Conservation (phyloP, 1,140 invertebrate genomes). For the Drosophila pseudoananassae region DNA sequence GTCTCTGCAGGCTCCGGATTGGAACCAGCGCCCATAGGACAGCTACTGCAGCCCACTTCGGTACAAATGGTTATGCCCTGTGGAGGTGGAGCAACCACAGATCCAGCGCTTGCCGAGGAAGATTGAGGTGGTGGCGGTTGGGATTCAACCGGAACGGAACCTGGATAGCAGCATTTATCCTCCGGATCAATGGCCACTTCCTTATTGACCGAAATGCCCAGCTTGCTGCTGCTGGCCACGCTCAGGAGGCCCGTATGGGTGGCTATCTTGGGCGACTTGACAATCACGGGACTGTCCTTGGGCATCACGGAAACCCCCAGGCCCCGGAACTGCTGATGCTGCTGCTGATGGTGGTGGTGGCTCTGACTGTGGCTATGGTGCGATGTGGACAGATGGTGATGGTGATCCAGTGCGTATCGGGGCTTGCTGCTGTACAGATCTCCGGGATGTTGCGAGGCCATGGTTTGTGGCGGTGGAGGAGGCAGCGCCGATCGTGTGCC, state of each 20-base stretch:
- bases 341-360: conserved; percentile 34
- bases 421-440: conserved; percentile 63
- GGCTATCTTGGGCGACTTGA: conserved; percentile 78
- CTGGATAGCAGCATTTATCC: conserved; percentile 75
- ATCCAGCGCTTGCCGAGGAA: conserved; percentile 17
- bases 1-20: conserved; percentile 51
- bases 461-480: conserved; percentile 51
- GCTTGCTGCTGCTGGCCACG: conserved; percentile 65
- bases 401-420: conserved; percentile 62
- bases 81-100: conserved; percentile 19
- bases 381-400: conserved; percentile 47
- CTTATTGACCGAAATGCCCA: conserved; percentile 80
- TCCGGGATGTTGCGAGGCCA: conserved; percentile 58
- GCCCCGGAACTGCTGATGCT: conserved; percentile 73
- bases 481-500: conserved; percentile 53
- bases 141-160: conserved; percentile 52
- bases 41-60: conserved; percentile 76
- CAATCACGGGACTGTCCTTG: conserved; percentile 83
- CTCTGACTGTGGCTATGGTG: conserved; percentile 16
- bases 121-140: conserved; percentile 38
- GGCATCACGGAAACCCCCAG: conserved; percentile 80
- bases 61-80: conserved; percentile 70
- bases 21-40: conserved; percentile 49
- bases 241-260: conserved; percentile 59
- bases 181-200: conserved; percentile 83